Evolutionary conservation across 2,888 invertebrate species (phyloP).

Genomic region (Quadroppia sp.): DNA sequence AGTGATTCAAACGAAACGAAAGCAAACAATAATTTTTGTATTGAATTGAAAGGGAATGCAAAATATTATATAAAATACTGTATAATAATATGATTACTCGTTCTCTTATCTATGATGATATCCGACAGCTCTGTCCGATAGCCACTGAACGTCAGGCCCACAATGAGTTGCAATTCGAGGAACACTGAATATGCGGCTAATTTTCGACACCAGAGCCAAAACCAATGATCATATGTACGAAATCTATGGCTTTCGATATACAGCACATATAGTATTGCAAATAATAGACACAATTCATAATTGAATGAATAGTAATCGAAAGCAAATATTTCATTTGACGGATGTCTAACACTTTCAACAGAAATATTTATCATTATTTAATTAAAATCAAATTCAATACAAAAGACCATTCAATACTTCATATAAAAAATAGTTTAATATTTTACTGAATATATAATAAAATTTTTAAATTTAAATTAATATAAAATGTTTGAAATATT

Average conservation of each 20-base stretch:
- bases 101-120: constrained; percentile 1
- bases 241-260: not conserved
- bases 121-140: not conserved
- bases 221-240: not conserved
- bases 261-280: not conserved
- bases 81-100: not conserved
- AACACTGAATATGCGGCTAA: not conserved
- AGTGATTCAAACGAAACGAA: too few relatives aligned
- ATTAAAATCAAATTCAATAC: too few relatives aligned
- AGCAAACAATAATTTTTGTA: not conserved
- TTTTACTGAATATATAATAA: too few relatives aligned
- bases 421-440: too few relatives aligned
- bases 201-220: constrained; percentile 3
- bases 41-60: not conserved
- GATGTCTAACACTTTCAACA: too few relatives aligned
- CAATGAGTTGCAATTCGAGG: not conserved
- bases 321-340: too few relatives aligned
- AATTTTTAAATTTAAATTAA: too few relatives aligned
- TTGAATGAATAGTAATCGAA: not conserved
- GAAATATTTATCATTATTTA: too few relatives aligned
- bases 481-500: too few relatives aligned
- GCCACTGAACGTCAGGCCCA: not conserved
- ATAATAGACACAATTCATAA: constrained; percentile 1
- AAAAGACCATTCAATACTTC: too few relatives aligned
- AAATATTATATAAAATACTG: not conserved